These are phyloP conservation scores for Cremastinae sp. DNA, from an alignment of 2,888 invertebrate genomes.

Conservation along the genomic window DNA sequence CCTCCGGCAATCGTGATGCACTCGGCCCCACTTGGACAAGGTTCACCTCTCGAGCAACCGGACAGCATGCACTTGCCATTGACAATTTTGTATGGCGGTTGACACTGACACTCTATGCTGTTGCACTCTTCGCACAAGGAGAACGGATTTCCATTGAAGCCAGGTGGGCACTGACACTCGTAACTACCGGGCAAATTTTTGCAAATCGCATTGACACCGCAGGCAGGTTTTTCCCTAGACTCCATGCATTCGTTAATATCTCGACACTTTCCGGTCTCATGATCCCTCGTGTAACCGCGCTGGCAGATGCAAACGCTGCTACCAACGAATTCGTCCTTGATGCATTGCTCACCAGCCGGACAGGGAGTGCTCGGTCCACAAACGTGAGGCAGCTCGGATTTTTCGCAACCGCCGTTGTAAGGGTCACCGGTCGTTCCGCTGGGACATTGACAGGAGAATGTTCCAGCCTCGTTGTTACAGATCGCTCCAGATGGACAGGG, in stretches of 20 bases:
- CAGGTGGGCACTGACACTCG: conserved; percentile 93
- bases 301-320: conserved; percentile 94
- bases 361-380: conserved; percentile 90
- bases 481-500: conserved; percentile 93
- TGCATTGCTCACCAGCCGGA: conserved; percentile 92
- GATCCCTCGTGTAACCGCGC: conserved; percentile 91
- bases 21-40: conserved; percentile 92
- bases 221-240: conserved; percentile 87
- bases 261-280: conserved; percentile 87
- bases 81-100: conserved; percentile 91
- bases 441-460: conserved; percentile 93
- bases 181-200: conserved; percentile 96
- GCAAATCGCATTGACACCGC: conserved; percentile 94
- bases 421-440: conserved; percentile 90
- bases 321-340: conserved; percentile 87
- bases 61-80: conserved; percentile 92
- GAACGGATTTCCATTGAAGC: conserved; percentile 95
- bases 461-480: conserved; percentile 93
- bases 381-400: conserved; percentile 84
- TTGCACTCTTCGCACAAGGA: conserved; percentile 92
- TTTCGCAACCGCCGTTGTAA: conserved; percentile 88
- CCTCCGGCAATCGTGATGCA: conserved; percentile 94
- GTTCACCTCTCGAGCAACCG: conserved; percentile 90
- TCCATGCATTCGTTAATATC: conserved; percentile 93
- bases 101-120: conserved; percentile 92